These are phyloP conservation scores for Drosophila cardini DNA, from an alignment of 1,140 invertebrate species.

Conservation along the genomic window DNA sequence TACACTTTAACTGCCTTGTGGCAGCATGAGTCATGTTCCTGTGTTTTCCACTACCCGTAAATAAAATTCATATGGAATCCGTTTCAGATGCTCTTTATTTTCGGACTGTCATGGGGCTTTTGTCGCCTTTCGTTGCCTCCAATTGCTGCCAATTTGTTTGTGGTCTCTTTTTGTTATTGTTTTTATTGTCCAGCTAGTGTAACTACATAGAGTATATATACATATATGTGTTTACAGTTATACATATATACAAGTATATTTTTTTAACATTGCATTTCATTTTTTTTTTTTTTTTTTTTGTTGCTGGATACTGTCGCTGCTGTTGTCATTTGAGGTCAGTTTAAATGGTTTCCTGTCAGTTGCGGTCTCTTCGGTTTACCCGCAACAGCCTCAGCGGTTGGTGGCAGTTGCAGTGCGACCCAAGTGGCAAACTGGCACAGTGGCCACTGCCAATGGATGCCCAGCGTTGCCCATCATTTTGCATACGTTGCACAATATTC, in stretches of 20 bases:
- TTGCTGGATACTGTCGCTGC: constrained; percentile 57
- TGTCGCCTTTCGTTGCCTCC: constrained; percentile 74
- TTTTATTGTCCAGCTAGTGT: constrained; percentile 60
- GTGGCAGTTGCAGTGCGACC: constrained; percentile 15
- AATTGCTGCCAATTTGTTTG: constrained; percentile 82
- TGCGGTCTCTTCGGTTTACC: constrained; percentile 73
- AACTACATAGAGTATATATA: constrained; percentile 11
- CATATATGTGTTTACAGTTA: neutral
- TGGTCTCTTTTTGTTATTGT: constrained; percentile 51
- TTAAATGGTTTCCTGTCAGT: constrained; percentile 82
- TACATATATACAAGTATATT: constrained; percentile 12
- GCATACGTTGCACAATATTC: constrained; percentile 74
- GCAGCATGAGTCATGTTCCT: constrained; percentile 3
- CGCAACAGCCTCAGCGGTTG: constrained; percentile 44
- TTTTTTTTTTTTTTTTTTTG: too few relatives aligned
- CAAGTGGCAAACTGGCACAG: neutral
- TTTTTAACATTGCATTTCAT: constrained; percentile 48
- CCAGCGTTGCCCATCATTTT: constrained; percentile 53
- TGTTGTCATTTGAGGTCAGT: constrained; percentile 81
- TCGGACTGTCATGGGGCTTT: constrained; percentile 46
- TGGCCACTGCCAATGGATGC: constrained; percentile 9
- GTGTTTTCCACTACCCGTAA: neutral
- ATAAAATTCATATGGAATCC: constrained; percentile 22
- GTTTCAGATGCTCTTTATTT: constrained; percentile 35
- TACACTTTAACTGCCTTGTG: constrained; percentile 12